phyloP scores from a whole-genome alignment of 2,797 vertebrate genomes.

The Sternarchorhynchus goeldii region DNA sequence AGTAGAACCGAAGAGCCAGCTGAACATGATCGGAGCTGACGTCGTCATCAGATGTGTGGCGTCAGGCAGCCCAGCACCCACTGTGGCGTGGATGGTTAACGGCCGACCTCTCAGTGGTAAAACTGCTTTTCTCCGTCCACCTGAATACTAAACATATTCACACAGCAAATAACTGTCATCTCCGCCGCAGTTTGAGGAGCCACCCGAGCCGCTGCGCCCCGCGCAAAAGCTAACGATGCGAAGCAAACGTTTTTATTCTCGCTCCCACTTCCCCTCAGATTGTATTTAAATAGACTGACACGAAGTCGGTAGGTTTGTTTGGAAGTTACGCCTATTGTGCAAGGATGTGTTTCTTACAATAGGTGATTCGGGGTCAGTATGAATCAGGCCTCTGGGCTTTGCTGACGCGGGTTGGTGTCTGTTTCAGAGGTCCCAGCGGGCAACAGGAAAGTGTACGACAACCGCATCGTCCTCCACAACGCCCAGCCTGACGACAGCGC shows the following conservation, averaged over 20 bases:
- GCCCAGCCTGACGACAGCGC: constrained; percentile 84
- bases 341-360: too few species aligned
- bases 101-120: constrained; percentile 80
- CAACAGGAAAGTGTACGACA: constrained; percentile 67
- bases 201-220: too few species aligned
- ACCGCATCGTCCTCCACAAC: constrained; percentile 73
- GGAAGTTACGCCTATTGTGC: too few species aligned
- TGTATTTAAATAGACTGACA: too few species aligned
- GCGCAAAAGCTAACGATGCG: too few species aligned
- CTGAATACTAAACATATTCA: too few species aligned
- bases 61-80: constrained; percentile 81
- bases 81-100: constrained; percentile 85
- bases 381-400: not conserved
- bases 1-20: constrained; percentile 79
- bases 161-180: too few species aligned
- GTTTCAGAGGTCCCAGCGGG: constrained; percentile 64
- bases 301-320: too few species aligned
- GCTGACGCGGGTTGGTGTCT: not conserved
- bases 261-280: too few species aligned
- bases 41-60: constrained; percentile 84
- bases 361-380: not conserved
- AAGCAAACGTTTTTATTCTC: too few species aligned
- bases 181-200: too few species aligned
- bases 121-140: constrained; percentile 50
- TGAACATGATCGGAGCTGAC: constrained; percentile 81